Base-by-base conservation (phyloP, 2,888 invertebrate species). In the Hirtodrosophila cameraria region DNA sequence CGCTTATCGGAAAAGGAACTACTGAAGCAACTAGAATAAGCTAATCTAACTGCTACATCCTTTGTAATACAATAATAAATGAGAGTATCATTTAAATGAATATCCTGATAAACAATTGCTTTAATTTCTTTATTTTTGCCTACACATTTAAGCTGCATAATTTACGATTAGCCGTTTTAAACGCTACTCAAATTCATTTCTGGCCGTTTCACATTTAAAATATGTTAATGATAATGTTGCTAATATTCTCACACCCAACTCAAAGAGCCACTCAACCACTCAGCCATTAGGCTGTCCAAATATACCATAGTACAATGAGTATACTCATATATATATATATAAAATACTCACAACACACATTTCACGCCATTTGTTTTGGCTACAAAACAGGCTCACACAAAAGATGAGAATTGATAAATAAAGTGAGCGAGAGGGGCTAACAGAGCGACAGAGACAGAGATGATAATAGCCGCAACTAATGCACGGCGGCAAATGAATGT, bases 201-300 rank as follows among this genome's bases (percentile, higher is more conserved):
- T 13, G 46, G 55, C 50, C 31, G 61, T 42, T n/a, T 52, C 61
- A 42, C 60, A 75, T 79, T 76, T 70, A 73, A n/a, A 80, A 83
- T 80, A 80, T 80, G 86, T 76, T 86, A 86, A 80, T 86, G 80
- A 67, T 79, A 76, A 80, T 86, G 76, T 60, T 66, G 83, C 86
- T 82, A 85, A 78, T 82, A 78, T 52, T 59, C 68, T 54, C 64
- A 55, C 33, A 52, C 52, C 65, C 42, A 31, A 30, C 55, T 43
- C 58, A 59, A 38, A 36, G 54, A 31, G 43, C 52, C 74, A 74
- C 75, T 71, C 69, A 74, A 35, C 57, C n/a, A n/a, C n/a, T n/a
- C n/a, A n/a, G 69, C 70, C 75, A 72, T 72, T 72, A 69, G 75
- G 18, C 63, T 64, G 54, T 72, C 75, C 70, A 75, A 69, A 75